A percentile compares a stretch with the other conserved stretches of the same genome.
These are phyloP conservation scores for Tetranychus truncatus DNA, from an alignment of 2,888 invertebrate species.

Conservation along the genomic window DNA sequence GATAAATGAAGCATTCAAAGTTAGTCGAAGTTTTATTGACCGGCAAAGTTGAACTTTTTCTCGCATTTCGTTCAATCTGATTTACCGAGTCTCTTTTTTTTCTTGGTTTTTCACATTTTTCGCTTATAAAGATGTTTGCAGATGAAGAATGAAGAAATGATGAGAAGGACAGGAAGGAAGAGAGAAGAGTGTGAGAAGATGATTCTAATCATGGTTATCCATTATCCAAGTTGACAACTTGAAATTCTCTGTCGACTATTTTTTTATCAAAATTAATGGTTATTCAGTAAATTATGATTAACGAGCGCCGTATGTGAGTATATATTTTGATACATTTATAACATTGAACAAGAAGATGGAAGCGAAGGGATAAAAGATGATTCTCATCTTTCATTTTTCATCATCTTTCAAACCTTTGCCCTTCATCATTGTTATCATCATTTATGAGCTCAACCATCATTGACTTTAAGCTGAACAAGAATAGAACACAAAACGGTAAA, in stretches of 20 bases:
- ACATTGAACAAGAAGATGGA: not conserved
- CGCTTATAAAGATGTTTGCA: not conserved
- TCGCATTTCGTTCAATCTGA: too few species aligned
- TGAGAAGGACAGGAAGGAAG: not conserved
- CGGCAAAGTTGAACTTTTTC: too few species aligned
- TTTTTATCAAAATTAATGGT: not conserved
- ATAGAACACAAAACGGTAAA: too few species aligned
- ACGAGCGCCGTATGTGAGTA: not conserved
- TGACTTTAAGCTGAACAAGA: too few species aligned
- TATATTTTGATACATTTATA: not conserved
- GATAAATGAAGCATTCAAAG: too few species aligned
- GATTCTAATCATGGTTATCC: constrained; percentile 1
- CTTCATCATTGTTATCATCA: not conserved
- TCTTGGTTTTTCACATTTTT: not conserved
- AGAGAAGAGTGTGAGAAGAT: not conserved
- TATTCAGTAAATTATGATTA: constrained; percentile 1
- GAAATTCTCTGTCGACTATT: not conserved
- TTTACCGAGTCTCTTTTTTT: not conserved
- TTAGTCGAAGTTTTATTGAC: too few species aligned
- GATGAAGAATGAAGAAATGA: not conserved
- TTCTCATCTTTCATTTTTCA: not conserved
- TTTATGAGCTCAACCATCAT: not conserved
- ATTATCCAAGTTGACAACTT: not conserved
- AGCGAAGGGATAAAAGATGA: not conserved
- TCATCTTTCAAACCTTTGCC: not conserved